Evolutionary conservation across 2,888 invertebrate genomes (phyloP).

Genomic region (Nemurella pictetii): DNA sequence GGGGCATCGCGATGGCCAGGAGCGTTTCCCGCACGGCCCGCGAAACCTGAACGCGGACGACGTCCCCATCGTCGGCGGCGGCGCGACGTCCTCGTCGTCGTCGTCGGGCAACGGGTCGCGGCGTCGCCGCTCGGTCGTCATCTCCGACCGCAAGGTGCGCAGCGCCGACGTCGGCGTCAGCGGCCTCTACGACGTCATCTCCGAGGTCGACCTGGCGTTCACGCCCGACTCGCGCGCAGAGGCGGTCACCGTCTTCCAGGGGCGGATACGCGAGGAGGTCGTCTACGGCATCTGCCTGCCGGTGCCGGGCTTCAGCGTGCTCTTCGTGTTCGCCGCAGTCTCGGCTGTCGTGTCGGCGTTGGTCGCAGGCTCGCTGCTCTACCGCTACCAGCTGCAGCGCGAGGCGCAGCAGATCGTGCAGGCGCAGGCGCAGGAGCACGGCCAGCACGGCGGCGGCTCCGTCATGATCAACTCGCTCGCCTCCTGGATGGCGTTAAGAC

Average conservation of each 20-base stretch:
- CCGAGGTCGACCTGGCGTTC: conserved; percentile 88
- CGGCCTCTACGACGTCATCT: conserved; percentile 87
- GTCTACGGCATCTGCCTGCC: conserved; percentile 92
- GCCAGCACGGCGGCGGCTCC: conserved; percentile 52
- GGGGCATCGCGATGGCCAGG: conserved; percentile 60
- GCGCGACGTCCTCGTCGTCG: conserved; percentile 49
- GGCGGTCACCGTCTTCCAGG: conserved; percentile 85
- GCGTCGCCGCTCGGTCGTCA: conserved; percentile 65
- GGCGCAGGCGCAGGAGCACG: conserved; percentile 44
- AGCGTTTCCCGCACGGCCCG: conserved; percentile 77
- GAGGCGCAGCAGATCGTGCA: conserved; percentile 54
- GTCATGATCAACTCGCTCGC: conserved; percentile 64
- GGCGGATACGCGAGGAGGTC: conserved; percentile 83
- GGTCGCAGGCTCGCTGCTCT: conserved; percentile 81
- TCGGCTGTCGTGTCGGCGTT: conserved; percentile 86
- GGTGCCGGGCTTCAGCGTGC: conserved; percentile 83
- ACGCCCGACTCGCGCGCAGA: conserved; percentile 79
- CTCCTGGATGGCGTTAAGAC: conserved; percentile 73
- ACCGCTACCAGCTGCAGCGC: conserved; percentile 75
- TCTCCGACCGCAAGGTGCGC: conserved; percentile 72
- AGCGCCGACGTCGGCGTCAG: conserved; percentile 89
- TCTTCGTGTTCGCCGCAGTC: conserved; percentile 84
- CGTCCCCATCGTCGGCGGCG: conserved; percentile 45
- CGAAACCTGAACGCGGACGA: conserved; percentile 62
- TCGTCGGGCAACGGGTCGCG: conserved; percentile 49